Evolutionary conservation across 1,140 invertebrate species (phyloP).

Genomic region (Drosophila mojavensis): DNA sequence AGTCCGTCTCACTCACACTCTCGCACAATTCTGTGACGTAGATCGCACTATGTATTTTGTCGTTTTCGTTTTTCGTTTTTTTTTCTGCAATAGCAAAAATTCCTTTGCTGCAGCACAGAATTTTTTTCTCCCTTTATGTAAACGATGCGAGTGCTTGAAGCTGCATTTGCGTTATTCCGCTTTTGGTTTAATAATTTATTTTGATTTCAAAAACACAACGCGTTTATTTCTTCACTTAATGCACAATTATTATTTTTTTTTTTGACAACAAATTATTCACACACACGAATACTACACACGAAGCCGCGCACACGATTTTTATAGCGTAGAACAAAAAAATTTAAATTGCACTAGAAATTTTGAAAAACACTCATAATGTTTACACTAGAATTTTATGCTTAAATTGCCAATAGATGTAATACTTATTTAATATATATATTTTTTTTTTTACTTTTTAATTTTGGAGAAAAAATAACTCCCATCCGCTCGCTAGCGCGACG

Average conservation of each 20-base stretch:
- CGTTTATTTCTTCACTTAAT: slow-evolving; percentile 13
- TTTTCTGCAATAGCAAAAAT: slow-evolving; percentile 58
- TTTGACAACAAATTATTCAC: slow-evolving; percentile 9
- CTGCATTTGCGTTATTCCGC: slow-evolving; percentile 27
- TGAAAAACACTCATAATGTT: slow-evolving; percentile 48
- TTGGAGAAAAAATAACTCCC: slow-evolving; percentile 37
- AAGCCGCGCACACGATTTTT: slow-evolving; percentile 4
- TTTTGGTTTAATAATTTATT: slow-evolving; percentile 1
- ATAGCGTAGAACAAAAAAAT: slow-evolving; percentile 28
- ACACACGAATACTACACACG: slow-evolving; percentile 24
- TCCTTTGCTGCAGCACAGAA: slow-evolving; percentile 45
- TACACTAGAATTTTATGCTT: slow-evolving; percentile 59
- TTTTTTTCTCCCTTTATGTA: slow-evolving; percentile 47
- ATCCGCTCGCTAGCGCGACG: slow-evolving; percentile 71
- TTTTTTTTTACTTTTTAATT: slow-evolving; percentile 12
- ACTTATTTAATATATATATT: slow-evolving; percentile 1
- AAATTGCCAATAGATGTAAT: slow-evolving; percentile 38
- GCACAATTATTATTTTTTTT: slow-evolving; percentile 7
- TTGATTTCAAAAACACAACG: slow-evolving; percentile 24
- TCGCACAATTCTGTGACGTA: slow-evolving; percentile 67
- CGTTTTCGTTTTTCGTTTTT: slow-evolving; percentile 16
- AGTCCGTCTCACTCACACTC: slow-evolving; percentile 53
- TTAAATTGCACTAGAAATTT: slow-evolving; percentile 56
- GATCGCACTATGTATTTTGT: slow-evolving; percentile 44
- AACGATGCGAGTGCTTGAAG: slow-evolving; percentile 36